A percentile compares a stretch with the other conserved stretches of the same genome.
These are phyloP conservation scores for Callorhinus ursinus DNA, from an alignment of 2,113 vertebrate species.

Conservation along the genomic window DNA sequence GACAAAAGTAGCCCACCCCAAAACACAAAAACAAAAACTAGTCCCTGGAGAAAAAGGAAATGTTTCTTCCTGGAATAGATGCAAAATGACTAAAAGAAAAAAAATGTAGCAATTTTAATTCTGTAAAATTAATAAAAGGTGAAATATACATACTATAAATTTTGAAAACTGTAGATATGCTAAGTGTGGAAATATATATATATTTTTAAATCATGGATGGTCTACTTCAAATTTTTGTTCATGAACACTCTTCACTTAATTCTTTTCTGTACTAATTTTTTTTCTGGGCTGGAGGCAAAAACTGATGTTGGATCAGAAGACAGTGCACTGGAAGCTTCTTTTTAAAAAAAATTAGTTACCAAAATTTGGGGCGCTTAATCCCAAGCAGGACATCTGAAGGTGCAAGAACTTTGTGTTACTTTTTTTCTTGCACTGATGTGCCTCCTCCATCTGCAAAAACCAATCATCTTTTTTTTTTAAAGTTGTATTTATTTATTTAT, in stretches of 20 bases:
- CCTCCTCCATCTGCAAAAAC: background rate
- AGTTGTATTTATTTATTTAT: background rate
- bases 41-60: background rate
- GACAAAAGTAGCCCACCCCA: background rate
- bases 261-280: background rate
- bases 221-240: background rate
- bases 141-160: background rate
- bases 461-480: too few relatives aligned
- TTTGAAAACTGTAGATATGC: background rate
- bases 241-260: background rate
- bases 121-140: background rate
- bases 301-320: background rate
- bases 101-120: background rate
- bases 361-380: background rate
- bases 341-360: background rate
- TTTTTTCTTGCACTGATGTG: background rate
- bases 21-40: background rate
- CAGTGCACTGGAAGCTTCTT: background rate
- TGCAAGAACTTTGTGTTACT: background rate
- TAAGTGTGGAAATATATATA: background rate
- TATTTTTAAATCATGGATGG: background rate
- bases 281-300: background rate
- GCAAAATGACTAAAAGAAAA: background rate
- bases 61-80: background rate
- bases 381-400: background rate